These are phyloP conservation scores for Menura novaehollandiae DNA, from an alignment of 2,113 vertebrate species.

Conservation along the genomic window DNA sequence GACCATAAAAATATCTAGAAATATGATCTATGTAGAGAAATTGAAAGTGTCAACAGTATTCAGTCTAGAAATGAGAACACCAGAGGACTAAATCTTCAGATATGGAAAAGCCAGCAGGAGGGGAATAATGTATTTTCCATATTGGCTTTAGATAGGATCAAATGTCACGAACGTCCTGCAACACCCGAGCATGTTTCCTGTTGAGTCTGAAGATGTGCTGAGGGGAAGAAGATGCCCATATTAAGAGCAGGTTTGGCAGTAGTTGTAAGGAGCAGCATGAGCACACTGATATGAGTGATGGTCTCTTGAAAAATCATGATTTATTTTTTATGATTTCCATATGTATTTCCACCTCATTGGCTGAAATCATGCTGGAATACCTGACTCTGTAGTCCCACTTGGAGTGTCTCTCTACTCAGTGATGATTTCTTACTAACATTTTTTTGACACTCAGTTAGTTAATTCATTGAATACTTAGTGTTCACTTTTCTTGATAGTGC, in stretches of 20 bases:
- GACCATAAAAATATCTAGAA: neutral
- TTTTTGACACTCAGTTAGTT: neutral
- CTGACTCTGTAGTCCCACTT: neutral
- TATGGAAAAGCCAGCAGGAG: neutral
- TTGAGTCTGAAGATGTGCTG: neutral
- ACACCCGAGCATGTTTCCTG: fast-evolving
- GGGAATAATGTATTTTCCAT: neutral
- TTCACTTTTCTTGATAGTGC: neutral
- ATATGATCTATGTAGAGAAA: neutral
- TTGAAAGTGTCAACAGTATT: neutral
- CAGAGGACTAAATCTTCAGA: neutral
- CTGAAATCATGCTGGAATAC: neutral
- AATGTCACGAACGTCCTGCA: neutral
- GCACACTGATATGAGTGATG: neutral
- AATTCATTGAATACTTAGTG: neutral
- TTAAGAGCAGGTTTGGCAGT: neutral
- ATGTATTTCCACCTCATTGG: fast-evolving
- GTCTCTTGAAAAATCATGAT: neutral
- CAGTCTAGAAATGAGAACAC: neutral
- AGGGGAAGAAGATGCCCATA: fast-evolving
- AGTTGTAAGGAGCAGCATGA: neutral
- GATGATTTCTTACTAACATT: neutral
- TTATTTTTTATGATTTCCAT: neutral
- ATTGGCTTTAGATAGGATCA: neutral
- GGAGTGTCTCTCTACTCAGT: neutral